These are phyloP conservation scores for Acanthis flammea DNA, from an alignment of 2,797 vertebrate species.

Conservation along the genomic window DNA sequence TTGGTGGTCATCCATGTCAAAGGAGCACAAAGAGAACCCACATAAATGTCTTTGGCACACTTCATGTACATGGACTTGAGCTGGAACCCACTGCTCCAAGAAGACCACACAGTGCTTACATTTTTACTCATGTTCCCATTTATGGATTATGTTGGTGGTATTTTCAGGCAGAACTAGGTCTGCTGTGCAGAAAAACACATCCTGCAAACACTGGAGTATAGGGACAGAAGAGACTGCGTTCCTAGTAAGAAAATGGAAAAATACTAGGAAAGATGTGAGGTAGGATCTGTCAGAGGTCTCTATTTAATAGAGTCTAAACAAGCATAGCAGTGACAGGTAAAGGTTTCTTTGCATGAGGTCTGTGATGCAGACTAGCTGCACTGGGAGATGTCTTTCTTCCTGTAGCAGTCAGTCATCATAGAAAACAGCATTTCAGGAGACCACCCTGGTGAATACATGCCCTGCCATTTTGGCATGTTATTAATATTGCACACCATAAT, in stretches of 20 bases:
- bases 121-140: background rate
- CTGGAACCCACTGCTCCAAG: background rate
- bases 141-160: background rate
- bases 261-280: background rate
- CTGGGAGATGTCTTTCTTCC: background rate
- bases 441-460: background rate
- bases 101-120: background rate
- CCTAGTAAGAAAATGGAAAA: background rate
- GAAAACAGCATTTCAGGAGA: background rate
- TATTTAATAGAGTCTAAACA: background rate
- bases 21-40: background rate
- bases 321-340: background rate
- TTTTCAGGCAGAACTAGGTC: background rate
- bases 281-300: background rate
- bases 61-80: background rate
- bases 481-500: background rate
- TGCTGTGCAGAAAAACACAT: background rate
- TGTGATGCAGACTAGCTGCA: background rate
- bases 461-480: background rate
- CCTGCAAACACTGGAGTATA: background rate
- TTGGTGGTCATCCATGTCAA: background rate
- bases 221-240: background rate
- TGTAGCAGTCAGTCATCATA: background rate
- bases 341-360: background rate
- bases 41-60: fast-evolving